These are phyloP conservation scores for Bombycilla garrulus DNA, from an alignment of 2,113 vertebrate species.

Conservation along the genomic window DNA sequence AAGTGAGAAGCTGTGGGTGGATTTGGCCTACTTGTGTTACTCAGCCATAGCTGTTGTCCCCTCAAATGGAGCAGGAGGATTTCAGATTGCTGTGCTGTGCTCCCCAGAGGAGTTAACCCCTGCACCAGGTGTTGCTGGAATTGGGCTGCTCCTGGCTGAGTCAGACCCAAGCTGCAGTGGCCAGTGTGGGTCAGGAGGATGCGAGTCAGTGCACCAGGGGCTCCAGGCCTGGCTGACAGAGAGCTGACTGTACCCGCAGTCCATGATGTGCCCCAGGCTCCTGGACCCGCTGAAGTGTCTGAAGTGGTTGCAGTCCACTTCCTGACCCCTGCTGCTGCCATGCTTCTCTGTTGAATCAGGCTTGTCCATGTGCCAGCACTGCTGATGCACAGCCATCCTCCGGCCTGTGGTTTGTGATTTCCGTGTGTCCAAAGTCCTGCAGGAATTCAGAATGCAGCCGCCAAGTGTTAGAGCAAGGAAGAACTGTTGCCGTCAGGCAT, in stretches of 20 bases:
- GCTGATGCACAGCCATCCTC: not conserved
- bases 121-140: not conserved
- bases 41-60: not conserved
- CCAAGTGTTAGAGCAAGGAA: not conserved
- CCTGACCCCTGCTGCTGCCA: not conserved
- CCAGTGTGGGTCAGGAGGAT: not conserved
- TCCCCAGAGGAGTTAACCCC: not conserved
- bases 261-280: not conserved
- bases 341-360: conserved; percentile 11
- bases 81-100: not conserved
- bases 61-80: not conserved
- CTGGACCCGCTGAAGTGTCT: not conserved
- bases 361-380: not conserved
- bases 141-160: not conserved
- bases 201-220: not conserved
- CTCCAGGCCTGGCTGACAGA: not conserved
- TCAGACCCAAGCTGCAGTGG: not conserved
- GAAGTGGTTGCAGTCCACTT: conserved; percentile 3
- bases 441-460: not conserved
- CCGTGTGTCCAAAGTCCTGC: not conserved
- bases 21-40: not conserved
- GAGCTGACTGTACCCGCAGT: not conserved
- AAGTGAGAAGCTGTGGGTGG: not conserved
- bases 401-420: not conserved
- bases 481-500: not conserved